Percentiles rank a stretch among this genome's conserved stretches.
phyloP scores from a whole-genome alignment of 2,113 vertebrate genomes.

The Formicarius rufipectus region DNA sequence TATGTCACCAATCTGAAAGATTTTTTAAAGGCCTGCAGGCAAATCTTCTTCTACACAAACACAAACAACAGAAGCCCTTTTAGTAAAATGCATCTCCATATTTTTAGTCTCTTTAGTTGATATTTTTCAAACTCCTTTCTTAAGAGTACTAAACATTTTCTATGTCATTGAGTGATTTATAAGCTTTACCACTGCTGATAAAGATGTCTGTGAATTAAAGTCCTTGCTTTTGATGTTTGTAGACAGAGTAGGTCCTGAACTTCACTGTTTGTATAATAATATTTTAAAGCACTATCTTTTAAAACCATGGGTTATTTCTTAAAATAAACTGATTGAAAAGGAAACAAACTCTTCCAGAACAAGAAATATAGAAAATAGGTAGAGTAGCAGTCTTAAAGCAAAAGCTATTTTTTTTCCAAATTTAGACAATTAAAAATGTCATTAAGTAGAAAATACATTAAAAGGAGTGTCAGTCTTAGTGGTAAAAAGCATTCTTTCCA shows the following conservation, averaged over 20 bases:
- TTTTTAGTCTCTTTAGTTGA: background rate
- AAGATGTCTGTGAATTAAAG: conserved; percentile 13
- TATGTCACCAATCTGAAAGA: background rate
- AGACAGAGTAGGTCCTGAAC: background rate
- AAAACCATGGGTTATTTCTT: background rate
- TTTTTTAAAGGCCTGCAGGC: background rate
- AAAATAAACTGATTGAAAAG: conserved; percentile 40
- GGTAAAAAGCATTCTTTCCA: background rate
- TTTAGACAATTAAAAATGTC: background rate
- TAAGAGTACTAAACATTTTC: background rate
- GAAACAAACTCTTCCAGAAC: conserved; percentile 29
- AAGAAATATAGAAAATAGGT: background rate
- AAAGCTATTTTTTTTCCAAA: background rate
- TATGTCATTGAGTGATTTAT: background rate
- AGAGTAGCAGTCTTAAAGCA: background rate
- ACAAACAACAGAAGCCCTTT: accelerated
- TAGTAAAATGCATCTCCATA: background rate
- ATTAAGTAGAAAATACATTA: background rate
- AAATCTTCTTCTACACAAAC: background rate
- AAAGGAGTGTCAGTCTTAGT: background rate
- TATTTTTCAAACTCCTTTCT: background rate
- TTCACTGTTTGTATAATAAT: conserved; percentile 10
- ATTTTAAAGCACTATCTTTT: conserved; percentile 45
- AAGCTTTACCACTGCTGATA: background rate
- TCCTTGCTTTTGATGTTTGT: background rate